These are phyloP conservation scores for Syngnathus floridae DNA, from an alignment of 2,113 vertebrate genomes.

Conservation along the genomic window DNA sequence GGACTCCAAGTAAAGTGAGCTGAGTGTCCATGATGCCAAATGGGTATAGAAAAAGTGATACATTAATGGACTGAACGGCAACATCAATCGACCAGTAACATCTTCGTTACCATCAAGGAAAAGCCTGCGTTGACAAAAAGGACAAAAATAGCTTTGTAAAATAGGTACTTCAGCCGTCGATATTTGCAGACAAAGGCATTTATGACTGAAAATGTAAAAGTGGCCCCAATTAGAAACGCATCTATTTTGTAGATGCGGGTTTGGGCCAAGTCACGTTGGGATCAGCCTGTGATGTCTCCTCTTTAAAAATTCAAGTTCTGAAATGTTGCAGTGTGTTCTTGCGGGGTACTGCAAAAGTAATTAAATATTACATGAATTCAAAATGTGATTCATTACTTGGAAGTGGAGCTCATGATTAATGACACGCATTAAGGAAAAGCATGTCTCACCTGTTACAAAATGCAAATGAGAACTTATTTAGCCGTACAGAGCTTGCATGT, in stretches of 20 bases:
- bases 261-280: no score
- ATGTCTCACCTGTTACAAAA: background rate
- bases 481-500: background rate
- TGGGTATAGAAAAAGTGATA: slow-evolving; percentile 56
- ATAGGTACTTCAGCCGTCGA: slow-evolving; percentile 24
- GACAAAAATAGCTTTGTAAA: slow-evolving; percentile 2
- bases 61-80: slow-evolving; percentile 58
- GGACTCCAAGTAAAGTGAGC: slow-evolving; percentile 38
- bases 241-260: no score
- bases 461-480: background rate
- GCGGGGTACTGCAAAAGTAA: background rate
- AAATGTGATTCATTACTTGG: background rate
- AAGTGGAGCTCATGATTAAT: background rate
- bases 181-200: background rate
- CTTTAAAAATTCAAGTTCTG: no score
- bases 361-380: background rate
- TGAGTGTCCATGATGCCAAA: slow-evolving; percentile 54
- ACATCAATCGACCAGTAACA: slow-evolving; percentile 48
- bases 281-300: no score
- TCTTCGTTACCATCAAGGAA: slow-evolving; percentile 22
- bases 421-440: background rate
- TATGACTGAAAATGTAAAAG: no score
- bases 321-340: no score
- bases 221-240: no score
- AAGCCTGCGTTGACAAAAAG: slow-evolving; percentile 16